A percentile compares a stretch with the other conserved stretches of the same genome.
Evolutionary conservation across 2,797 vertebrate genomes (phyloP).

Genomic region (Acanthis flammea): DNA sequence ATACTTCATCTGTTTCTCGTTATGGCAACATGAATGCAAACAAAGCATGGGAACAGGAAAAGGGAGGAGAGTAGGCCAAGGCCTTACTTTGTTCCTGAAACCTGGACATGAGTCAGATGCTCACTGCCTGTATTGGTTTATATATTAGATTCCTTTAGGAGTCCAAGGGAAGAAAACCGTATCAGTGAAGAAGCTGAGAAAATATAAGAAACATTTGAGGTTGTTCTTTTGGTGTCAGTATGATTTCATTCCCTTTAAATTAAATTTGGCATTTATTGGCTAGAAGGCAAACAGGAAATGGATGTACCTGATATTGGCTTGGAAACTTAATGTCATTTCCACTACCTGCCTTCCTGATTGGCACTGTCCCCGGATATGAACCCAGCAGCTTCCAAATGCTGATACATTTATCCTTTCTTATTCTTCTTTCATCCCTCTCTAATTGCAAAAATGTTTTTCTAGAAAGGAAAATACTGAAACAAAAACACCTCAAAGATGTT

Average conservation of each 20-base stretch:
- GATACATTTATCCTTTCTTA: background rate
- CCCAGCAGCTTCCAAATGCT: background rate
- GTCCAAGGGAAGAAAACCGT: background rate
- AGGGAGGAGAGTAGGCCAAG: background rate
- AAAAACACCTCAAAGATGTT: background rate
- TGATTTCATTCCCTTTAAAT: background rate
- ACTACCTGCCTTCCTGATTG: background rate
- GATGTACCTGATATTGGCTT: background rate
- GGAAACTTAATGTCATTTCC: background rate
- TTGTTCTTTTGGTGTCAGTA: background rate
- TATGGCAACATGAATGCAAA: background rate
- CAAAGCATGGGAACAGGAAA: background rate
- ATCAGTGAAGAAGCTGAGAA: background rate
- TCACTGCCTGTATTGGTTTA: background rate
- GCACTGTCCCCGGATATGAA: rapidly evolving
- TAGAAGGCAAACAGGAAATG: background rate
- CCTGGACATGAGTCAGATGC: background rate
- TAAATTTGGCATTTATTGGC: background rate
- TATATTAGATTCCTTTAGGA: background rate
- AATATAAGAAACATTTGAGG: background rate
- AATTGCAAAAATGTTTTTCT: background rate
- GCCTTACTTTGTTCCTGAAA: background rate
- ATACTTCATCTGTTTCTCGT: background rate
- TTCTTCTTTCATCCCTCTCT: background rate
- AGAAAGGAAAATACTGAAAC: background rate